Conservation (phyloP, 1,140 invertebrate species). For the Lordiphosa clarofinis region DNA sequence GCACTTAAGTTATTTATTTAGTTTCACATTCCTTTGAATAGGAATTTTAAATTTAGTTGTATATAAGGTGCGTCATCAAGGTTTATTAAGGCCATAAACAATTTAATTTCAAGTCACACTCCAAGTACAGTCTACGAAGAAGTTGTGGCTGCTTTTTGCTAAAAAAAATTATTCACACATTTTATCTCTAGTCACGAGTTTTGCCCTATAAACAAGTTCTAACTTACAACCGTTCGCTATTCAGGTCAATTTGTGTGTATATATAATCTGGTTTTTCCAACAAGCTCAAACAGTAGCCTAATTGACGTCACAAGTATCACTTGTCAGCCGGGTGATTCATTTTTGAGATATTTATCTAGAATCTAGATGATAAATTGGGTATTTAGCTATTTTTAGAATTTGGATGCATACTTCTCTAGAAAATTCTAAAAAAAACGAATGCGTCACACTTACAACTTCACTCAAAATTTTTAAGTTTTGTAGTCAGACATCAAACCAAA, state of each 20-base stretch:
- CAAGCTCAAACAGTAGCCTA: conserved; percentile 6
- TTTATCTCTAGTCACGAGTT: conserved; percentile 34
- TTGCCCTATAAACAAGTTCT: conserved; percentile 1
- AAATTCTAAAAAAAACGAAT: not conserved
- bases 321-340: conserved; percentile 14
- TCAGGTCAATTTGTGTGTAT: not conserved
- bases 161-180: conserved; percentile 48
- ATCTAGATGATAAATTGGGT: conserved; percentile 8
- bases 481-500: no score
- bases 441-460: conserved; percentile 6
- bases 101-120: conserved; percentile 54
- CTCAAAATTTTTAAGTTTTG: not conserved
- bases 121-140: conserved; percentile 9
- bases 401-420: not conserved
- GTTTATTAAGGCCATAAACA: conserved; percentile 37
- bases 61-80: conserved; percentile 52
- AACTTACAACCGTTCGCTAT: no score
- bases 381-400: no score
- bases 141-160: not conserved
- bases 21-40: conserved; percentile 12
- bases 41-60: conserved; percentile 24
- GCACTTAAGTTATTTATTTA: not conserved
- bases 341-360: conserved; percentile 6
- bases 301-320: conserved; percentile 27
- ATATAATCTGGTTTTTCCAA: conserved; percentile 3